These are phyloP conservation scores for Auanema sp. DNA, from an alignment of 2,888 invertebrate genomes.

Conservation along the genomic window DNA sequence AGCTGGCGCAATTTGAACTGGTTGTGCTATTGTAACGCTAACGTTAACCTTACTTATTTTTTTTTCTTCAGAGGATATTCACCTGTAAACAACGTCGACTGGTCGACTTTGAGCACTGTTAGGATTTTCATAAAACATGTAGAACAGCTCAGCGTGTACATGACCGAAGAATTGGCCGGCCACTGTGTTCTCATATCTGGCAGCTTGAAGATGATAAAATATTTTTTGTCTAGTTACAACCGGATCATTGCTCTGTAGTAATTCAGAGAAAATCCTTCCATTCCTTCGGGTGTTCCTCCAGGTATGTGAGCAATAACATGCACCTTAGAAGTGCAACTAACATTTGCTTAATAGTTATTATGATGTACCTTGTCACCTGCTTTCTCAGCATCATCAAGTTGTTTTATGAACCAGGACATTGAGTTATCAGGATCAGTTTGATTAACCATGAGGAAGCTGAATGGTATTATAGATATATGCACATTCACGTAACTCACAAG, in stretches of 20 bases:
- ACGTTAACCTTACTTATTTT: no score
- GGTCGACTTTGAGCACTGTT: slow-evolving; percentile 3
- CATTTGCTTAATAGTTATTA: not conserved
- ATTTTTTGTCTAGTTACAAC: slow-evolving; percentile 64
- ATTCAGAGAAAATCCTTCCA: slow-evolving; percentile 77
- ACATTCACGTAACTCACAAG: slow-evolving; percentile 36
- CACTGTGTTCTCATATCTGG: slow-evolving; percentile 76
- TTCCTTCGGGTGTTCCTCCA: slow-evolving; percentile 74
- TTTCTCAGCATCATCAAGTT: slow-evolving; percentile 76
- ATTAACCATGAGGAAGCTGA: slow-evolving; percentile 77
- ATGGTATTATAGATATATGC: slow-evolving; percentile 4
- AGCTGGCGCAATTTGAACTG: no score
- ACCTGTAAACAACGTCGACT: slow-evolving; percentile 6
- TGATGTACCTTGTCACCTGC: slow-evolving; percentile 71
- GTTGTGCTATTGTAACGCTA: no score
- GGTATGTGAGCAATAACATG: slow-evolving; percentile 84
- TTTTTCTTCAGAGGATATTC: not conserved
- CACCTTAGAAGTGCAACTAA: slow-evolving; percentile 67
- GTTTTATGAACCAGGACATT: slow-evolving; percentile 78
- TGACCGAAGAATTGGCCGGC: slow-evolving; percentile 83
- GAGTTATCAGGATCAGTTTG: slow-evolving; percentile 81
- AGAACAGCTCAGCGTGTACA: slow-evolving; percentile 89
- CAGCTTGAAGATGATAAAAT: not conserved
- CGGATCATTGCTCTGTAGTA: slow-evolving; percentile 74
- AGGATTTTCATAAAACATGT: slow-evolving; percentile 76